These are phyloP conservation scores for Pinna nobilis DNA, from an alignment of 1,140 invertebrate genomes.

Conservation along the genomic window DNA sequence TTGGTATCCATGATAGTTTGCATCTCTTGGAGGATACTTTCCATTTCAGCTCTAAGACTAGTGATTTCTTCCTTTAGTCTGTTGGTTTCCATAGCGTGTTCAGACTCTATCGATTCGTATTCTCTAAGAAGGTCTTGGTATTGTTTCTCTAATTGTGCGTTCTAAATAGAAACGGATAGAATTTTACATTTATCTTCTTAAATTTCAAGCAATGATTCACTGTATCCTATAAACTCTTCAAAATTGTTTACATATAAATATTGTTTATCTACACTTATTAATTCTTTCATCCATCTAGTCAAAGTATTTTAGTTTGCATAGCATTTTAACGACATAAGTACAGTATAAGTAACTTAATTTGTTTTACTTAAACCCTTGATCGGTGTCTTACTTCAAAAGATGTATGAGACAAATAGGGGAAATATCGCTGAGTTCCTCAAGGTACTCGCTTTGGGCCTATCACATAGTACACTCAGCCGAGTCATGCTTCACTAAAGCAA, in stretches of 20 bases:
- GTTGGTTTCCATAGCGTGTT: constrained; percentile 61
- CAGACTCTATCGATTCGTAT: constrained; percentile 73
- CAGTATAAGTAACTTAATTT: background rate
- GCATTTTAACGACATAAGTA: background rate
- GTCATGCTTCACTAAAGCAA: background rate
- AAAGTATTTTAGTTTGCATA: background rate
- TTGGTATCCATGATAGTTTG: constrained; percentile 74
- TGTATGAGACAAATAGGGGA: no score
- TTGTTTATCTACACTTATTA: no score
- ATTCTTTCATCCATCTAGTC: no score
- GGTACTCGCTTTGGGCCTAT: no score
- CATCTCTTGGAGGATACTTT: constrained; percentile 58
- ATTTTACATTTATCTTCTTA: background rate
- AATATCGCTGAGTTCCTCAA: no score
- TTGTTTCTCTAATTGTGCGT: constrained; percentile 75
- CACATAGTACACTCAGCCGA: no score
- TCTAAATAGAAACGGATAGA: constrained; percentile 54
- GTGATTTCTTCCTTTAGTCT: constrained; percentile 60
- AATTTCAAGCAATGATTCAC: no score
- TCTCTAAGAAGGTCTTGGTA: constrained; percentile 75
- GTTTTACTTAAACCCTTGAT: background rate
- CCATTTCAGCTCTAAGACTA: constrained; percentile 58
- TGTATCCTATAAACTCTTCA: no score
- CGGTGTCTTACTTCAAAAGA: background rate
- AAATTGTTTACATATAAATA: no score